Evolutionary conservation across 2,888 invertebrate genomes (phyloP).

Genomic region (Oligia fasciuncula): DNA sequence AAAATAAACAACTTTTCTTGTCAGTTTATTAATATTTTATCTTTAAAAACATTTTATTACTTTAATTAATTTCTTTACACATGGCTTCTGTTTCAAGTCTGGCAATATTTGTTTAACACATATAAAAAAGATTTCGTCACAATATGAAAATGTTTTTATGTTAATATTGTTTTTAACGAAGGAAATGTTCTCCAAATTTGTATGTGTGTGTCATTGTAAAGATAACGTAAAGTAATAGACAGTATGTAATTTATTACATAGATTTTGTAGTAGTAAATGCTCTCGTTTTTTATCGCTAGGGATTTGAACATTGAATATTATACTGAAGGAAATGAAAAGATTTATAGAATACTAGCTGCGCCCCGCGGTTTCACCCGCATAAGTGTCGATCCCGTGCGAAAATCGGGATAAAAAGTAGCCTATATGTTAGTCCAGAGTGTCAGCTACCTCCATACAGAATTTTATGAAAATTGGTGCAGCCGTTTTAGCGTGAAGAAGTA

Average conservation of each 20-base stretch:
- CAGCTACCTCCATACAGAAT: too few species aligned
- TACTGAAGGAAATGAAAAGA: conserved; percentile 58
- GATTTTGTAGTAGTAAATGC: conserved; percentile 50
- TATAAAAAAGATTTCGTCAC: conserved; percentile 59
- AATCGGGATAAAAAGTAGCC: too few species aligned
- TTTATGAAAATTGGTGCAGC: too few species aligned
- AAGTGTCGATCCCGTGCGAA: too few species aligned
- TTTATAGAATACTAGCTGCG: conserved; percentile 40
- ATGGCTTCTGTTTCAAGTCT: conserved; percentile 70
- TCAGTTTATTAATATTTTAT: conserved; percentile 44
- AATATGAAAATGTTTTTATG: conserved; percentile 32
- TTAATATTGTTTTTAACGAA: conserved; percentile 15
- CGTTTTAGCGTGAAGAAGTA: too few species aligned
- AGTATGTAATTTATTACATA: conserved; percentile 61
- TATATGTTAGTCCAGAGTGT: too few species aligned
- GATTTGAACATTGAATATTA: conserved; percentile 18
- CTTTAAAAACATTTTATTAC: conserved; percentile 39
- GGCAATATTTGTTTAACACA: conserved; percentile 62
- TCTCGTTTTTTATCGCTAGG: conserved; percentile 51
- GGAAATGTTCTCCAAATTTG: conserved; percentile 19
- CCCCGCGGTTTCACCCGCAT: too few species aligned
- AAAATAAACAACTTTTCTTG: conserved; percentile 12
- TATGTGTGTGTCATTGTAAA: conserved; percentile 35
- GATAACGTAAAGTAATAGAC: conserved; percentile 61
- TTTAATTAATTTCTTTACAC: conserved; percentile 64